Base-by-base conservation (phyloP, 1,140 invertebrate species). In the Sitophilus oryzae region DNA sequence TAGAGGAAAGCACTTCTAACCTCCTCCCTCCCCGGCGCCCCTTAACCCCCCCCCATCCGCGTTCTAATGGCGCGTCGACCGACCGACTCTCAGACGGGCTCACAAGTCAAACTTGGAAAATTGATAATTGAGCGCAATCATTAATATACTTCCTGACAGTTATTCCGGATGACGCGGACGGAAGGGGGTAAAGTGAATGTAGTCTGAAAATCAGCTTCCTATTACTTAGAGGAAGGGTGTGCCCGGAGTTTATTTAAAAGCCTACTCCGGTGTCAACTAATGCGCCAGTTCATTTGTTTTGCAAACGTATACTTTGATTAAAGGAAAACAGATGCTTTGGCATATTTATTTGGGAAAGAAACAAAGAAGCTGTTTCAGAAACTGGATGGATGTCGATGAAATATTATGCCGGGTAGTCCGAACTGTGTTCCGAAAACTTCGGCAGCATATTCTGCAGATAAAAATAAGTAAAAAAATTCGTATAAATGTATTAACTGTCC, bases 51-150 rank as follows among this genome's bases (percentile, higher is more conserved):
- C 25, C 25, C 11, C 25, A 11, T 30, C 11, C 25, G 25, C 25
- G 25, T 30, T 41, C 21, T 56, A 56, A 56, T 56, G 54, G 54
- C 47, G n/a, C n/a, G n/a, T n/a, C n/a, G 11, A 30, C 25, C 25
- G 25, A 11, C 25, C 25, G 23, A 56, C 44, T 49, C 46, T 49
- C 36, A 48, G 22, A 15, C 25, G 25, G 25, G 25, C 25, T 6
- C 5, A 30, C 49, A 56, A 56, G 54, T 56, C 54, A 56, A 51
- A 52, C 46, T 40, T 23, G 54, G 54, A 56, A 56, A 56, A 56
- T 56, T 56, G 54, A 56, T 56, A 56, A 56, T 56, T 56, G 60
- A 56, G 57, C 52, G 58, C 56, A 48, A 56, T 56, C 53, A 56
- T 56, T 56, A 56, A 56, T 56, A 56, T 56, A 56, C 46, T 49